Conservation (phyloP, 2,113 vertebrate species). For the Sphaerodactylus townsendi region DNA sequence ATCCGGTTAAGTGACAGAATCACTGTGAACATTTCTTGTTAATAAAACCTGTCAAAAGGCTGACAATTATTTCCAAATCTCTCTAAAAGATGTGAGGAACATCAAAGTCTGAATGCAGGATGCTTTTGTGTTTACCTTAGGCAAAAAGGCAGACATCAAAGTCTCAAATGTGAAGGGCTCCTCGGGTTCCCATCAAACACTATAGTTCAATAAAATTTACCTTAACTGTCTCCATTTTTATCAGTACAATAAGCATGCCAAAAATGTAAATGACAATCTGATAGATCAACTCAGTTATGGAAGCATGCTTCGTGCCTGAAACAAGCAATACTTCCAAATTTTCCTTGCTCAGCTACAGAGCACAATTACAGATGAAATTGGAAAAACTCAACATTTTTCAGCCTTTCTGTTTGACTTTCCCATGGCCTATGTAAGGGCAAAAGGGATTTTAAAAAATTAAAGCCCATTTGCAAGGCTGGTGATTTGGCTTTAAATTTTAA, state of each 20-base stretch:
- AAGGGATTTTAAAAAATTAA: too few relatives aligned
- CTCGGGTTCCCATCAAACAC: background rate
- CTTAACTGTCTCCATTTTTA: background rate
- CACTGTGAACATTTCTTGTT: background rate
- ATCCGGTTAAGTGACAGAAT: background rate
- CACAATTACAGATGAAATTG: background rate
- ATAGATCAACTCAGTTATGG: background rate
- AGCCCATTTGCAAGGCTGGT: too few relatives aligned
- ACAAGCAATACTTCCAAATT: background rate
- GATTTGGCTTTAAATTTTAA: too few relatives aligned
- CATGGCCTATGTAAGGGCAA: too few relatives aligned
- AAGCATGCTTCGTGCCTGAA: background rate
- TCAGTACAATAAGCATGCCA: background rate
- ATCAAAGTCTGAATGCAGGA: background rate
- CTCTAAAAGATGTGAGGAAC: background rate
- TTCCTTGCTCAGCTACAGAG: background rate
- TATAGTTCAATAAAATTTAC: background rate
- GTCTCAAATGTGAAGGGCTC: background rate
- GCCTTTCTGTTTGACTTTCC: too few relatives aligned
- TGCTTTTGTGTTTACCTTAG: conserved; percentile 4
- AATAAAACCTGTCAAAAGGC: conserved; percentile 10
- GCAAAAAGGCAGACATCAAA: background rate
- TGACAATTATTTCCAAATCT: background rate
- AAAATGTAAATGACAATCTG: background rate
- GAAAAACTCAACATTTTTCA: too few relatives aligned